phyloP scores from a whole-genome alignment of 92 coral and sea anemone genomes.

The Paragorgia papillata region DNA sequence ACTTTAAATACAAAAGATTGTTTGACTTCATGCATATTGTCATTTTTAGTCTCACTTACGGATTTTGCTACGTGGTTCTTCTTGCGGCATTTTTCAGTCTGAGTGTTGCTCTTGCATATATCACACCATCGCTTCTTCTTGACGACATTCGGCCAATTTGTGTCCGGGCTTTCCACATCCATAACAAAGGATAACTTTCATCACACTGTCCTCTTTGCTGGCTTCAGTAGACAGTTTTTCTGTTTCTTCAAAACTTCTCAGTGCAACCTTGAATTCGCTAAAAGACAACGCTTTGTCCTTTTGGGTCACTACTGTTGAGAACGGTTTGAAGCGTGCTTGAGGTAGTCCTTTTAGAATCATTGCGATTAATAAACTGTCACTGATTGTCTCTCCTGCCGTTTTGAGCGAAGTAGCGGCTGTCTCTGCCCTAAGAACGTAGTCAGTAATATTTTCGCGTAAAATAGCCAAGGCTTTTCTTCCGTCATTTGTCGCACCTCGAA shows the following conservation, averaged over 20 bases:
- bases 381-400: not conserved
- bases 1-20: constrained; percentile 41
- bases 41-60: not conserved
- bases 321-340: not conserved
- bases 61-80: constrained; percentile 15
- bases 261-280: constrained; percentile 36
- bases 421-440: not conserved
- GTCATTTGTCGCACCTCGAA: constrained; percentile 12
- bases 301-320: constrained; percentile 21
- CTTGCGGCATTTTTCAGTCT: constrained; percentile 11
- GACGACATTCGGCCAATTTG: constrained; percentile 3
- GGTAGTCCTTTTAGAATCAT: constrained; percentile 9
- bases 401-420: constrained; percentile 10
- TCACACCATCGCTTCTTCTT: constrained; percentile 7
- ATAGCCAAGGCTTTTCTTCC: constrained; percentile 16
- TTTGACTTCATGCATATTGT: constrained; percentile 10
- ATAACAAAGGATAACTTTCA: constrained; percentile 13
- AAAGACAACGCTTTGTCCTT: constrained; percentile 25
- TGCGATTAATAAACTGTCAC: not conserved
- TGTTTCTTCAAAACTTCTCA: constrained; percentile 35
- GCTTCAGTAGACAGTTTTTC: not conserved
- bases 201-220: constrained; percentile 31
- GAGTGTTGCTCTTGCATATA: constrained; percentile 3
- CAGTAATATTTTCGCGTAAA: constrained; percentile 6
- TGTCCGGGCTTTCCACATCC: constrained; percentile 35